These are phyloP conservation scores for Metopia argyrocephala DNA, from an alignment of 2,888 invertebrate species.

Conservation along the genomic window DNA sequence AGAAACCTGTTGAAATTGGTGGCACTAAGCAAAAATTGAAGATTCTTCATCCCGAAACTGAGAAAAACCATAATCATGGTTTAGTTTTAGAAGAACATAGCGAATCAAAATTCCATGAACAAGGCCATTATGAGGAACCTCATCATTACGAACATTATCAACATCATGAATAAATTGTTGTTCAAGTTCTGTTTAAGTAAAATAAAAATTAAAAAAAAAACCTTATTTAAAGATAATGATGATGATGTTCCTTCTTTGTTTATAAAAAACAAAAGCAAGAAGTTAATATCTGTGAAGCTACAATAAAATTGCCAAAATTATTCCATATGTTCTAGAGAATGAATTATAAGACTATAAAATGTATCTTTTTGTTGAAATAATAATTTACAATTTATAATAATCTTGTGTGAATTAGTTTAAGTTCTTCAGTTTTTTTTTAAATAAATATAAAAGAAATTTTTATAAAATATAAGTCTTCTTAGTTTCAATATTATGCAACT, in stretches of 20 bases:
- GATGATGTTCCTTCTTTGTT: slow-evolving; percentile 31
- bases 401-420: not conserved
- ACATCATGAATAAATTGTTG: slow-evolving; percentile 72
- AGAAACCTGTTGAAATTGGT: slow-evolving; percentile 83
- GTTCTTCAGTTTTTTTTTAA: not conserved
- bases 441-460: too few species aligned
- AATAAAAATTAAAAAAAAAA: not conserved
- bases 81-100: slow-evolving; percentile 82
- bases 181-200: slow-evolving; percentile 18
- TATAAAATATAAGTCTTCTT: too few species aligned
- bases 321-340: slow-evolving; percentile 46
- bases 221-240: not conserved
- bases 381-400: not conserved
- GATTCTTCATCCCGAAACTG: slow-evolving; percentile 82
- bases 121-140: slow-evolving; percentile 75
- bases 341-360: slow-evolving; percentile 23
- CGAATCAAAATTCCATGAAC: slow-evolving; percentile 75
- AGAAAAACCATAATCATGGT: slow-evolving; percentile 81
- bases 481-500: too few species aligned
- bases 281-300: not conserved
- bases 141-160: slow-evolving; percentile 75
- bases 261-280: not conserved
- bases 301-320: slow-evolving; percentile 60
- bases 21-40: slow-evolving; percentile 82
- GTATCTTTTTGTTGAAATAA: not conserved